Conservation (phyloP, 1,140 invertebrate species). For the Pteromalus puparum region DNA sequence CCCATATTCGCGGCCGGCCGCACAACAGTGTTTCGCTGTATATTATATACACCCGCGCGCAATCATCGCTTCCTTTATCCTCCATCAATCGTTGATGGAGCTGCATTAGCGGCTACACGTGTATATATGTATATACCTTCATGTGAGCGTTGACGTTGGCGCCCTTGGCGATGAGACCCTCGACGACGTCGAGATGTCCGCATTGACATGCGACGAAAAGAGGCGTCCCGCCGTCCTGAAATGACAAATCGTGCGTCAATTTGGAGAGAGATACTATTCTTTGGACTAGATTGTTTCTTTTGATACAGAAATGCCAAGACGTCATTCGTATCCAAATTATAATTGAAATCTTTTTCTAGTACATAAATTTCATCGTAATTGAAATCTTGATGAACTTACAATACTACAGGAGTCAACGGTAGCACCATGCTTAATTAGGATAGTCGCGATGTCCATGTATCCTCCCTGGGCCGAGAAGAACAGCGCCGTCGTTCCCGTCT, state of each 20-base stretch:
- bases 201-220: slow-evolving; percentile 94
- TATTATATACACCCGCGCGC: background rate
- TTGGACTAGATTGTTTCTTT: no score
- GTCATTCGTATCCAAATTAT: no score
- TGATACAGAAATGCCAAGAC: no score
- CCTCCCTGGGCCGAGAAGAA: slow-evolving; percentile 95
- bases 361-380: no score
- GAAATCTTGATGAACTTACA: slow-evolving; percentile 81
- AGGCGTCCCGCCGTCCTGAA: slow-evolving; percentile 92
- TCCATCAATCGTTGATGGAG: background rate
- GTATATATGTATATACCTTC: slow-evolving; percentile 79
- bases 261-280: no score
- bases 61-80: background rate
- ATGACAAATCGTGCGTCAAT: background rate
- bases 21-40: background rate
- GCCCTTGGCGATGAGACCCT: slow-evolving; percentile 85
- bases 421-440: slow-evolving; percentile 86
- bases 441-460: slow-evolving; percentile 86
- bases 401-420: slow-evolving; percentile 87
- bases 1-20: background rate
- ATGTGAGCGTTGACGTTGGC: slow-evolving; percentile 90
- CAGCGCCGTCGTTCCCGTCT: slow-evolving; percentile 93
- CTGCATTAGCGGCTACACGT: background rate
- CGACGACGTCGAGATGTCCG: slow-evolving; percentile 90
- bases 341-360: no score